Percentiles rank a stretch among this genome's conserved stretches.
These are phyloP conservation scores for Xanthostigma xanthostigma DNA, from an alignment of 2,888 invertebrate species.

Conservation along the genomic window DNA sequence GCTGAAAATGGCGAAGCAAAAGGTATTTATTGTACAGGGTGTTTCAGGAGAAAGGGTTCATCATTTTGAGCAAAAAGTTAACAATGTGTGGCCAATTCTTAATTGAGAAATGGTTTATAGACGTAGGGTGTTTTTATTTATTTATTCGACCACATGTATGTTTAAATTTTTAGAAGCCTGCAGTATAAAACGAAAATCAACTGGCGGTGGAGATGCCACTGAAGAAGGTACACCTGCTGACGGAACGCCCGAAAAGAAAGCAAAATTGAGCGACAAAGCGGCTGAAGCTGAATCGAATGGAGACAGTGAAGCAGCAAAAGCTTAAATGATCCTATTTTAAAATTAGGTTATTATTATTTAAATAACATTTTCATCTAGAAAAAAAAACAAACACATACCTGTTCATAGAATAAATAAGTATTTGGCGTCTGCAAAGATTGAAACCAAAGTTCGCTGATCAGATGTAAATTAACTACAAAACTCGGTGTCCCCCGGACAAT, in stretches of 20 bases:
- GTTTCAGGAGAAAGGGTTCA: conserved; percentile 29
- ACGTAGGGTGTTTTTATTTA: not conserved
- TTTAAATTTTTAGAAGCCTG: conserved; percentile 24
- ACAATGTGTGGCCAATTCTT: not conserved
- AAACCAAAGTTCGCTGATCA: too few relatives aligned
- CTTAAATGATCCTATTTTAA: conserved; percentile 26
- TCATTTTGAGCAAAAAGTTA: not conserved
- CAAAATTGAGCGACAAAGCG: conserved; percentile 47
- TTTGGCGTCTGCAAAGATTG: too few relatives aligned
- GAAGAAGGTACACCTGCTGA: conserved; percentile 33
- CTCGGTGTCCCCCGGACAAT: too few relatives aligned
- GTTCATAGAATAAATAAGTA: too few relatives aligned
- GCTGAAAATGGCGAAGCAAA: conserved; percentile 29
- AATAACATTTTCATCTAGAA: too few relatives aligned
- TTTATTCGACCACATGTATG: not conserved
- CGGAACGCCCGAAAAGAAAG: conserved; percentile 56
- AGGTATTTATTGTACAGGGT: conserved; percentile 18
- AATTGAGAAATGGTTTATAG: too few relatives aligned
- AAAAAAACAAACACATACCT: too few relatives aligned
- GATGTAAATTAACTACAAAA: too few relatives aligned
- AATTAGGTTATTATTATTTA: conserved; percentile 3
- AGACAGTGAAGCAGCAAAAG: conserved; percentile 37
- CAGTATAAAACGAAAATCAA: conserved; percentile 57
- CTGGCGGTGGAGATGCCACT: conserved; percentile 35
- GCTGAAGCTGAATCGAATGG: conserved; percentile 39